Base-by-base conservation (phyloP, 2,888 invertebrate genomes). In the Spisula solida region DNA sequence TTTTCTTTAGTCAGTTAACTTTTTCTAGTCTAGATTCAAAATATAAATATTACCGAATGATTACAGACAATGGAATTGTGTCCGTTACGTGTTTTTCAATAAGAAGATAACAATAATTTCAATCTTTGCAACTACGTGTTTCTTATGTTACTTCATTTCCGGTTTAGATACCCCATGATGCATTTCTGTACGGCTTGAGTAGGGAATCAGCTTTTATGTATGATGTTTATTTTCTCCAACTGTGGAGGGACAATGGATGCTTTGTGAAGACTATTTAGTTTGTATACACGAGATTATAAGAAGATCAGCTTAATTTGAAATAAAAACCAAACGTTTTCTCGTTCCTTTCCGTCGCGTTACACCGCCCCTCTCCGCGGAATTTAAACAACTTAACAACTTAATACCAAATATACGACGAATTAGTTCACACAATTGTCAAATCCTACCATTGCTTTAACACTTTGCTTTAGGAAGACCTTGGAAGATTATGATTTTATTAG, bases 321-420 rank as follows among this genome's bases (percentile, higher is more conserved):
- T 87, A 82, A 87, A 87, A 82, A n/a, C n/a, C 12, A 82, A 75
- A 56, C 29, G 79, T 87, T 56, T 87, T 48, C 82, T 25, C 55
- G 60, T 60, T 60, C n/a, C 48, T 78, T 82, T 60, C 79, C 87
- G 47, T 82, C 34, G 87, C 34, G 31, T 41, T 75, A 60, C 55
- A 82, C 51, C 79, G 82, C 81, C 82, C 81, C 81, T 80, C 55
- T 51, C 79, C 31, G 51, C 29, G 86, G 89, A 89, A 86, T 89
- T 81, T 70, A 29, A 29, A 66, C 81, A 8, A 75, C 29, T 82
- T 89, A 41, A 89, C 86, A 80, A 81, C 70, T 81, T 86, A 80
- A 89, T 83, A 34, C 89, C 86, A 55, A 66, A 51, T 80, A 86
- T 82, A 89, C 80, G 86, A 83, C 82, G 82, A 83, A 89, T 89